Evolutionary conservation across 2,888 invertebrate species (phyloP).

Genomic region (Coenonympha arcania): DNA sequence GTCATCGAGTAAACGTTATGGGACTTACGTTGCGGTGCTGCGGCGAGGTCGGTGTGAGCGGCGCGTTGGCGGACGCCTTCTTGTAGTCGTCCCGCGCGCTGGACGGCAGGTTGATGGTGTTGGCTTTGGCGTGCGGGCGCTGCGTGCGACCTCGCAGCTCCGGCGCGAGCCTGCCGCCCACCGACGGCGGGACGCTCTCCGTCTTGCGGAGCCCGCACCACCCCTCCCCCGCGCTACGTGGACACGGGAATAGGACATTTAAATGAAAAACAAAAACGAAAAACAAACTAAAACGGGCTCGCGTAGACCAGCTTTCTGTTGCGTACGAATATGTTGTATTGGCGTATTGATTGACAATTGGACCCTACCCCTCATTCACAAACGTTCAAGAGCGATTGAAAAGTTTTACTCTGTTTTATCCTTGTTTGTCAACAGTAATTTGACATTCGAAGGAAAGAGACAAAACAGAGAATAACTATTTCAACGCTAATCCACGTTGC

Average conservation of each 20-base stretch:
- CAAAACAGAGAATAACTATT: no score
- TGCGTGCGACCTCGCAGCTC: conserved; percentile 55
- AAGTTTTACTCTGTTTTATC: no score
- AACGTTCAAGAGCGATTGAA: no score
- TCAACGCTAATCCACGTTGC: no score
- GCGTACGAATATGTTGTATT: not conserved
- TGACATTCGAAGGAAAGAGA: no score
- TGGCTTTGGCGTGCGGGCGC: conserved; percentile 69
- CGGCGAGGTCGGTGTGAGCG: conserved; percentile 58
- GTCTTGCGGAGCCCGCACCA: conserved; percentile 64
- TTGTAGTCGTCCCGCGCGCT: conserved; percentile 52
- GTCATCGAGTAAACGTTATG: no score
- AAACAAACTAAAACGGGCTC: conserved; percentile 37
- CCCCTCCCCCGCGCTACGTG: conserved; percentile 53
- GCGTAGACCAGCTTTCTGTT: conserved; percentile 45
- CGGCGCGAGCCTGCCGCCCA: conserved; percentile 51
- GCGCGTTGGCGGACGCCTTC: conserved; percentile 37
- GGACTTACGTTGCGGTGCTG: conserved; percentile 62
- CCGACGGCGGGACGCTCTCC: conserved; percentile 60
- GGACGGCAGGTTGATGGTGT: conserved; percentile 76
- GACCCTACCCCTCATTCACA: no score
- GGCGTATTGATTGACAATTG: not conserved
- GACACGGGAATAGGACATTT: conserved; percentile 51
- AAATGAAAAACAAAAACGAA: conserved; percentile 42
- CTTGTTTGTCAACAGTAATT: no score